Evolutionary conservation across 1,140 invertebrate genomes (phyloP), one percentile per base, ranked within the genome.

Genomic region (Medauroidea extradentata): DNA sequence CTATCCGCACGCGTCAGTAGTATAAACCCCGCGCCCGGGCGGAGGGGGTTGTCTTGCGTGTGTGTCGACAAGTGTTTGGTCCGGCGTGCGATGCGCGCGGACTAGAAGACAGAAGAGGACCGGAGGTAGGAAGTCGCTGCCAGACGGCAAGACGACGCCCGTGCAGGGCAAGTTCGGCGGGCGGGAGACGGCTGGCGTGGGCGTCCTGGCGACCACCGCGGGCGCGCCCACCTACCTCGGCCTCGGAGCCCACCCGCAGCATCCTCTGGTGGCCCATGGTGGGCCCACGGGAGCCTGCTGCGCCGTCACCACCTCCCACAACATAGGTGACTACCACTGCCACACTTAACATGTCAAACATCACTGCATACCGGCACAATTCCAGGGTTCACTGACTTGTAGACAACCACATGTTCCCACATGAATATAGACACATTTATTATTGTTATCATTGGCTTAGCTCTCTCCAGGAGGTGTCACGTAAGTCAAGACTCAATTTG

Each of bases 181-280:
- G 29, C 25, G 52, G 34, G 29, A 41, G 16, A 38, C 42, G 52
- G 52, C 38, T 19, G 52, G 8, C 7, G 34, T 24, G 34, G 13
- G 39, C 49, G 49, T 51, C 49, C 39, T 43, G 53, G 39, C 53
- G 53, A 66, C 64, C 38, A 62, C 64, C 39, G 57, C 63, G 1
- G 61, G 62, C 9, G 53, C 62, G n/a, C 66, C 64, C 27, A 65
- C 61, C 3, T 65, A 57, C 53, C 54, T 67, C 23, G 61, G 59
- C 42, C 60, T 41, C n/a, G 52, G 34, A 14, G 53, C 19, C 60
- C 64, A n/a, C 53, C 25, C 42, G 24, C 16, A 39, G 38, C 18
- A 50, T 29, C 49, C 46, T n/a, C 25, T 59, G 39, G 23, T 53
- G 29, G 34, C 53, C 44, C 49, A 60, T 53, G 42, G 51, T 19